These are phyloP conservation scores for Gerris buenoi DNA, from an alignment of 1,140 invertebrate species.

Conservation along the genomic window DNA sequence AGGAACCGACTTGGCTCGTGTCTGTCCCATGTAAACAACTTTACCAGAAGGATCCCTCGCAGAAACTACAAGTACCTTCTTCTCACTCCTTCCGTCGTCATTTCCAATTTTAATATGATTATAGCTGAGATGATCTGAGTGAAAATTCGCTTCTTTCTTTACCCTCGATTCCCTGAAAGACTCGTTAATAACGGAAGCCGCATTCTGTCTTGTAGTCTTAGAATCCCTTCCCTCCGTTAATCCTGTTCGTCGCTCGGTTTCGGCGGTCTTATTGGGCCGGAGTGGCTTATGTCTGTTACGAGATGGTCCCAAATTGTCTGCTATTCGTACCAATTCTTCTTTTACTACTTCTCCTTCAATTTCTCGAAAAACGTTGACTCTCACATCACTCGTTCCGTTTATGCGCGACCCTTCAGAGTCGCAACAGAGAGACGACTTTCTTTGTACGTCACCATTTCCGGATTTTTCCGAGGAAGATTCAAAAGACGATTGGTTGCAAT, in stretches of 20 bases:
- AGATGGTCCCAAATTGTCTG: not conserved
- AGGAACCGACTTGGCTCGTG: conserved; percentile 7
- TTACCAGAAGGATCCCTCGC: conserved; percentile 38
- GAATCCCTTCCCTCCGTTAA: not conserved
- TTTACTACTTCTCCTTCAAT: not conserved
- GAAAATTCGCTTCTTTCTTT: not conserved
- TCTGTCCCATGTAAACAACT: conserved; percentile 25
- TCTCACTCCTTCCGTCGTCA: conserved; percentile 7
- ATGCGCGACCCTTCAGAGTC: too few species aligned
- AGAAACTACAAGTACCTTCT: conserved; percentile 38
- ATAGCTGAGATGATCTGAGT: not conserved
- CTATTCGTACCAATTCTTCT: not conserved
- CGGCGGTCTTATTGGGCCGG: not conserved
- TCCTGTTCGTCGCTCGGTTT: not conserved
- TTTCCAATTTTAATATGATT: not conserved
- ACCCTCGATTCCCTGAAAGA: not conserved
- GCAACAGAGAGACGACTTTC: not conserved
- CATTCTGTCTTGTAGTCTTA: not conserved
- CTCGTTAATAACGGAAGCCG: not conserved
- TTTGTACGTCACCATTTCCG: not conserved
- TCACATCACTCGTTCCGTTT: too few species aligned
- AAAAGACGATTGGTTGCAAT: conserved; percentile 37
- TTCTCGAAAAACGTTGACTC: too few species aligned
- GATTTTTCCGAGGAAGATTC: not conserved
- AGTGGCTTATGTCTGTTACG: too few species aligned